Evolutionary conservation across 2,113 vertebrate genomes (phyloP), one percentile per base, ranked within the genome.

Genomic region (Hucho hucho): DNA sequence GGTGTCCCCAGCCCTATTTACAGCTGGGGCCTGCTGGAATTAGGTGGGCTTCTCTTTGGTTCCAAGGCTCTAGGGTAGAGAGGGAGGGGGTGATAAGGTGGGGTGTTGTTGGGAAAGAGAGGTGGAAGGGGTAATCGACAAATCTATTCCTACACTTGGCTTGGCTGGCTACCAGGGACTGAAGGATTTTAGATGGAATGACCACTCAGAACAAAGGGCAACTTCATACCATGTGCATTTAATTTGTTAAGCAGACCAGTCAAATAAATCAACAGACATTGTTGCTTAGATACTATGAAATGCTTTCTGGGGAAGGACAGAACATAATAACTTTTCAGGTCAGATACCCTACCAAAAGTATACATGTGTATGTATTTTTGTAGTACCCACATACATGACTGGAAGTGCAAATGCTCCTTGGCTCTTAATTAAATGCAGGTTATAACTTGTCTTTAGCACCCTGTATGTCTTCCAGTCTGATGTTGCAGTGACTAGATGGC

Each of bases 51-150:
- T 26, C 37, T 72, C 69, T 73, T 53, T 58, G 46, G 22, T 64
- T 70, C 63, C 43, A 46, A 56, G 11, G 37, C 69, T 64, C 13
- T 29, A 49, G 32, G 13, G 69, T 26, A 59, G 25, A 63, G 59
- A 63, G 59, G 61, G 69, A 46, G 63, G 58, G n/a, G 18, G 22
- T 63, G 72, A 32, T 58, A 25, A 63, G 69, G 25, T 24, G 67
- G 25, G 74, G 28, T 67, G 47, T 20, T 18, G 18, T 9, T 53
- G 25, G 32, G 72, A 25, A 46, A 66, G 73, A 25, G 68, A 69
- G n/a, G 47, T 66, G 69, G 70, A 56, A 71, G 65, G 73, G 73
- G 72, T 78, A 75, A 83, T 80, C 75, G 49, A 75, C 75, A 83
- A 78, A 80, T 77, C 81, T 70, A 56, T 75, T 49, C 65, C 69